Evolutionary conservation across 2,797 vertebrate species (phyloP), one percentile per base, ranked within the genome.

Genomic region (Neosilurus mollespiculum): DNA sequence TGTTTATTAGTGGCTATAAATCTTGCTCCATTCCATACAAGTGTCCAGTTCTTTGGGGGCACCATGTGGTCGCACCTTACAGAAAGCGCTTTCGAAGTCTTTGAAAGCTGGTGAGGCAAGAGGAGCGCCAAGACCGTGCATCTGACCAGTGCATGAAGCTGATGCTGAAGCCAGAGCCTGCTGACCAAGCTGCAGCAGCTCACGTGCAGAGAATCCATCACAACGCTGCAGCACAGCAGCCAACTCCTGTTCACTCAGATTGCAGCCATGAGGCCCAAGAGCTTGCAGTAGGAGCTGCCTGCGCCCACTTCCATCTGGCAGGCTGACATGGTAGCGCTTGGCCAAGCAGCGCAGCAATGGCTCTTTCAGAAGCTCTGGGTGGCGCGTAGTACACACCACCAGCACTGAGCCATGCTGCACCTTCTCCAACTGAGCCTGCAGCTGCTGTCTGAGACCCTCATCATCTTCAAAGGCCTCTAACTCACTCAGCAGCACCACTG

Each of bases 11-110:
- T 96, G 96, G 94, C 96, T 93, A 82, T 96, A 98, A 93, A 97
- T 95, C 89, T 98, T 99, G 92, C 96, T 97, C 97, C 98, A 98
- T 93, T 99, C 96, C 91, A 93, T 93, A 89, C 96, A 96, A 88
- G 95, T 90, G 93, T 98, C 96, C 93, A 96, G 92, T 92, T 99
- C 97, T 94, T 98, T 97, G 86, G 95, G 91, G 83, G 95, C 95
- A 81, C 93, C 90, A 69, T 96, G 93, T 15, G 97, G 96, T 76
- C 94, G 95, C 89, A 98, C 95, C 91, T 99, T 98, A 92, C 96
- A 94, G 86, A 99, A 94, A 30, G 97, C 96, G 18, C 94, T 96
- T 93, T 99, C 98, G 78, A 99, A 94, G 93, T 98, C 98, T 93
- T 97, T 96, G 92, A 96, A 96, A 88, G 95, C 92, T 9, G 94